Evolutionary conservation across 2,797 vertebrate species (phyloP).

Genomic region (Lutjanus campechanus): DNA sequence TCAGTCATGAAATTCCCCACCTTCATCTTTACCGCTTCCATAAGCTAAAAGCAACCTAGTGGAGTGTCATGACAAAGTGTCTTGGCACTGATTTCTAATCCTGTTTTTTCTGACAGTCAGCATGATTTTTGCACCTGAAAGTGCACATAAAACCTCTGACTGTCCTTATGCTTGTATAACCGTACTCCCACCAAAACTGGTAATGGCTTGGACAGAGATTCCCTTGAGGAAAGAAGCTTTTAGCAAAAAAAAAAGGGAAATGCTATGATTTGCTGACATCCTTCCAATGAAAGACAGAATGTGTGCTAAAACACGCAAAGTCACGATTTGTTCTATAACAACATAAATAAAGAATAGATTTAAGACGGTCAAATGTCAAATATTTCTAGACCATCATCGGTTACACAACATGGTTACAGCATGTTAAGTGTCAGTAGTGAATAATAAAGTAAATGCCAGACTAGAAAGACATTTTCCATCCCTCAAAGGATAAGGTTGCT

Average conservation of each 20-base stretch:
- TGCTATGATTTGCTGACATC: conserved; percentile 47
- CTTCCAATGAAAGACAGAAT: conserved; percentile 30
- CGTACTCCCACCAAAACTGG: conserved; percentile 54
- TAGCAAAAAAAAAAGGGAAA: conserved; percentile 44
- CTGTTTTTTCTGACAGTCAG: conserved; percentile 32
- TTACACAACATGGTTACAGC: conserved; percentile 28
- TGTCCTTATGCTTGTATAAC: conserved; percentile 55
- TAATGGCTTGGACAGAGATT: conserved; percentile 69
- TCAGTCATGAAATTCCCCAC: conserved; percentile 9
- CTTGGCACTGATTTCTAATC: conserved; percentile 37
- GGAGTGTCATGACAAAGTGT: conserved; percentile 45
- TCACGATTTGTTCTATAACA: conserved; percentile 39
- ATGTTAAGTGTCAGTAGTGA: conserved; percentile 29
- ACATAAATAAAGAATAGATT: conserved; percentile 42
- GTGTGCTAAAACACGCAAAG: conserved; percentile 47
- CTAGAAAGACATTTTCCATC: neutral
- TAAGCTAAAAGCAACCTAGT: conserved; percentile 38
- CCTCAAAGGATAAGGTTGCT: conserved; percentile 22
- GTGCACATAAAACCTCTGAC: conserved; percentile 46
- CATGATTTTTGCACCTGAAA: conserved; percentile 64
- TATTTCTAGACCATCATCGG: conserved; percentile 28
- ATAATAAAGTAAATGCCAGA: conserved; percentile 21
- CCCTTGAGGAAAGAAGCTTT: conserved; percentile 70
- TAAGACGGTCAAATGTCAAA: conserved; percentile 32
- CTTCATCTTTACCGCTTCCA: conserved; percentile 12